Conservation (phyloP, 2,888 invertebrate species). For the Phortica magna region DNA sequence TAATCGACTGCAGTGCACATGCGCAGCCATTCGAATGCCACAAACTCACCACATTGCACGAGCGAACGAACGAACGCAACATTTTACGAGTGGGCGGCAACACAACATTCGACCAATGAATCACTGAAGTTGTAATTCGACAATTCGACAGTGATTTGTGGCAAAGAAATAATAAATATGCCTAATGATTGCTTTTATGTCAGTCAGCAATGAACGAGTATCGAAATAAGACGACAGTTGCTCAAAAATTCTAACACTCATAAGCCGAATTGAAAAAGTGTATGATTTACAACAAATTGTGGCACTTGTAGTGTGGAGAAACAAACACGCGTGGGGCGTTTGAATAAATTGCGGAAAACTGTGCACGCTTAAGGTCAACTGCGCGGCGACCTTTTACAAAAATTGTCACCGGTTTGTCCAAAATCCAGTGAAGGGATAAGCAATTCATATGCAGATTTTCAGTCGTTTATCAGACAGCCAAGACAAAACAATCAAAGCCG, state of each 20-base stretch:
- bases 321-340: background rate
- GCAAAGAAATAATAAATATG: background rate
- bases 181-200: background rate
- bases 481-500: conserved; percentile 12
- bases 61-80: too few species aligned
- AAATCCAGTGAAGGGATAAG: conserved; percentile 48
- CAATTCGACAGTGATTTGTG: background rate
- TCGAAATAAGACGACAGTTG: background rate
- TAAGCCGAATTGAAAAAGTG: too few species aligned
- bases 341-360: conserved; percentile 30
- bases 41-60: conserved; percentile 28
- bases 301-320: background rate
- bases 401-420: background rate
- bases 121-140: background rate
- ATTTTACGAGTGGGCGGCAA: background rate
- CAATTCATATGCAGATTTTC: conserved; percentile 61
- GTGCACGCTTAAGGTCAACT: conserved; percentile 40
- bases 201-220: conserved; percentile 4
- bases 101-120: background rate
- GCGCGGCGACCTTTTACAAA: background rate
- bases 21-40: too few species aligned
- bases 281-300: background rate
- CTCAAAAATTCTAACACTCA: conserved; percentile 10
- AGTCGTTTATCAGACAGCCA: background rate
- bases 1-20: too few species aligned